Base-by-base conservation (phyloP, 2,113 vertebrate species). In the Aptenodytes forsteri region DNA sequence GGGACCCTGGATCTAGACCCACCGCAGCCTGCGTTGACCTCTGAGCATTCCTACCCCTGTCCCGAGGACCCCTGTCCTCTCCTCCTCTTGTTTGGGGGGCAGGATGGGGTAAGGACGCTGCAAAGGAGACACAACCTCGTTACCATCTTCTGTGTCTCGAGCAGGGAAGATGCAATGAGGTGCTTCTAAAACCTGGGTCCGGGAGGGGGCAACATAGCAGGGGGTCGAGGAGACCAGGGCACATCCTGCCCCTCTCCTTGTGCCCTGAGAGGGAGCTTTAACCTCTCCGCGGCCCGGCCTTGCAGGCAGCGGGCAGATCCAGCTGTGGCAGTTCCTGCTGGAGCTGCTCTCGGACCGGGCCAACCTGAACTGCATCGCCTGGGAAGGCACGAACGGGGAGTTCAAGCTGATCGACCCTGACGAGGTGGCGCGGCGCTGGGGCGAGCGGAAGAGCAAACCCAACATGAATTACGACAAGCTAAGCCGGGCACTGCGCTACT, bases 381-480 rank as follows among this genome's bases (percentile, higher is more conserved):
- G 99, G 99, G 99, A 99, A 76, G 99, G 99, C 7, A 99, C 99
- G 14, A 99, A 99, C 3, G 99, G 99, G 29, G 99, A 99, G 94
- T 99, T 99, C 98, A 99, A 99, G 98, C 99, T 99, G 94, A 99
- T 99, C 1, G 99, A 99, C 97, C 99, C 99, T 0, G 99, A 99
- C 14, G 99, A 99, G 98, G 99, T 99, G 97, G 99, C 99, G 0
- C 96, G 99, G 87, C 99, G 99, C 90, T 99, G 99, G 99, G 99
- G 99, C 0, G 99, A 99, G 96, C 98, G 99, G 66, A 99, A 99
- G 94, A 99, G 99, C 98, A 99, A 99, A 83, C 99, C 99, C 97
- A 99, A 99, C 98, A 99, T 99, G 99, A 99, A 99, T 98, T 99
- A 99, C 9, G 99, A 99, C 98, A 99, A 99, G 97, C 98, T 99